Evolutionary conservation across 1,140 invertebrate genomes (phyloP), one percentile per base, ranked within the genome.

Genomic region (Melitaea cinxia): DNA sequence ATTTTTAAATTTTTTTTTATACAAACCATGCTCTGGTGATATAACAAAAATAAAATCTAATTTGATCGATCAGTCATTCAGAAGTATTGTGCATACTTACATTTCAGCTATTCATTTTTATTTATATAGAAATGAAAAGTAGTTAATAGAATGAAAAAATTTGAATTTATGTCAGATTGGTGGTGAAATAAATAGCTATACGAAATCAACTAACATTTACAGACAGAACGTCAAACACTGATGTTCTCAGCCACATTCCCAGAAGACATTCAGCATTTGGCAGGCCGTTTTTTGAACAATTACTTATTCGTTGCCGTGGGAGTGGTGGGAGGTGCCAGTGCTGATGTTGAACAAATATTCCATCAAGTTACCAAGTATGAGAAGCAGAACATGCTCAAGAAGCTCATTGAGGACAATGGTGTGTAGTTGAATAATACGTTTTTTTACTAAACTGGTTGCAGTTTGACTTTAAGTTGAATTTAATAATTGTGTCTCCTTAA

Each of bases 191-290:
- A 30, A 30, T 30, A 5, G 10, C 9, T 33, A 33, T 12, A 0
- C 2, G 5, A 37, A 15, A 5, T 14, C n/a, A 14, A 14, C 2
- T 45, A 19, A 4, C 49, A 12, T 63, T 58, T 55, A 28, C 74
- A 94, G 93, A 92, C 83, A 2, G 83, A 96, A 24, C 92, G 97
- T 26, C 94, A 96, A 76, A 98, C 96, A 0, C 89, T 98, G 0
- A 98, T 98, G 97, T 98, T 98, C 77, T 97, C 96, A 1, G 98
- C 98, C 0, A 99, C 98, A 0, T 99, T 98, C 77, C 96, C 96
- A 0, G 92, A 94, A 53, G 94, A 96, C 67, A 95, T 98, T 26
- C 97, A 98, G 84, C 89, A 92, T 19, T 80, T 97, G 24, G 97
- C 96, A 0, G 92, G 92, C 0, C 92, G 94, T 59, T 97, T 96